Base-by-base conservation (phyloP, 2,888 invertebrate species). In the Amiota communis region DNA sequence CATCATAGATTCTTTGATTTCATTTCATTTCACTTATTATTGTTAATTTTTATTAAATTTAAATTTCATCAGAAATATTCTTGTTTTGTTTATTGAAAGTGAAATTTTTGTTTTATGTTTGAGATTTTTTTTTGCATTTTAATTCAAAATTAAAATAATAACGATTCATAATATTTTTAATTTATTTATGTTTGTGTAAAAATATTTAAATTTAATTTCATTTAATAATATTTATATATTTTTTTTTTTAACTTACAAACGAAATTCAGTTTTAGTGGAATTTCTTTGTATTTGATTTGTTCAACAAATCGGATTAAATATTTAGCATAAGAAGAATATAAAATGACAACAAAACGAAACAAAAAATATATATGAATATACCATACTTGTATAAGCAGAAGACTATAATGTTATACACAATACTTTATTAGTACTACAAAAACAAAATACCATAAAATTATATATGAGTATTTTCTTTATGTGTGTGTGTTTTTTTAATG, bases 321-420 rank as follows among this genome's bases (percentile, higher is more conserved):
- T 36, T 36, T 36, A 36, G 36, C 6, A 6, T 36, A 36, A 36
- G 64, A 64, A 36, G 8, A 65, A 36, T 17, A 67, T 23, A 17
- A 68, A n/a, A 17, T 53, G 2, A 49, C 73, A 48, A 13, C 47
- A 48, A 70, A 47, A 51, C 17, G 51, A 72, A 63, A 53, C 17
- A n/a, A 57, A 17, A 17, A 46, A 67, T 65, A 77, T 76, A 75
- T 73, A 67, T 49, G 23, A 23, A 23, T 23, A 23, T 23, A 70
- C n/a, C n/a, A n/a, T n/a, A n/a, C n/a, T n/a, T n/a, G n/a, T 48
- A 70, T 57, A 57, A 17, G 46, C 63, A 63, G 12, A 63, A 63
- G 46, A 63, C 46, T 63, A 17, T 13, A 46, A 63, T 20, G 63
- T 63, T 23, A 63, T 36, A 12, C n/a, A n/a, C 36, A 12, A 17